A percentile compares a stretch with the other conserved stretches of the same genome.
phyloP scores from a whole-genome alignment of 35 echinoderm and acorn worm genomes.

The Apostichopus parvimensis region DNA sequence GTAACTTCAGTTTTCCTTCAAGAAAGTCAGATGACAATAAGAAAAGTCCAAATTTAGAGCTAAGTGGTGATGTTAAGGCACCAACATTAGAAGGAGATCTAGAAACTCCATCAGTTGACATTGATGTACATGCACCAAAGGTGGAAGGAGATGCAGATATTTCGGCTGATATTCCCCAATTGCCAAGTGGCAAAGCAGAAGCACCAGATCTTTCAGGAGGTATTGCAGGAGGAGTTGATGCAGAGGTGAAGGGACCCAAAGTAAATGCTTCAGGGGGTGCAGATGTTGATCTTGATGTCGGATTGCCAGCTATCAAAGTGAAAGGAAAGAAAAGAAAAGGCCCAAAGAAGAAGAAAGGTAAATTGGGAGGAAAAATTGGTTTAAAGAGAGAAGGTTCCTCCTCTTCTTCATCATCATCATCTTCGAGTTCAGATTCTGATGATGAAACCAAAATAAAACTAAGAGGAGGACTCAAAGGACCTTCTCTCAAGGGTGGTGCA shows the following conservation, averaged over 20 bases:
- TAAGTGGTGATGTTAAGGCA: constrained; percentile 20
- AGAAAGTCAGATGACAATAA: constrained; percentile 18
- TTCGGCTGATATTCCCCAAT: constrained; percentile 16
- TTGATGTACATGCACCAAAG: constrained; percentile 51
- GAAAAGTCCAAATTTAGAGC: neutral
- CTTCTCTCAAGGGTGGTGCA: constrained; percentile 30
- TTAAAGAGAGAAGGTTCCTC: constrained; percentile 11
- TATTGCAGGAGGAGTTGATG: constrained; percentile 44
- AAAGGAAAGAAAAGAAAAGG: constrained; percentile 34
- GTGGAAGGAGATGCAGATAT: constrained; percentile 42
- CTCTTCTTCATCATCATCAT: constrained; percentile 25
- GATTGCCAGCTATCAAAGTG: neutral
- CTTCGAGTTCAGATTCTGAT: constrained; percentile 22
- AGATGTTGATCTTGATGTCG: constrained; percentile 49
- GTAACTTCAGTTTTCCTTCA: constrained; percentile 41
- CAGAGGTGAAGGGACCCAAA: constrained; percentile 19
- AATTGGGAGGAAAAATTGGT: constrained; percentile 42
- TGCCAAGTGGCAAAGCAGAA: constrained; percentile 39
- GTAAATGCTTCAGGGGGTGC: neutral
- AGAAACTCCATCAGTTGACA: neutral
- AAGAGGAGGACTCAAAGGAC: constrained; percentile 1
- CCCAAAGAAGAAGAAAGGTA: constrained; percentile 28
- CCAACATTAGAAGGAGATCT: constrained; percentile 28
- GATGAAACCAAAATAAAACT: constrained; percentile 38
- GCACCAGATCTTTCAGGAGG: constrained; percentile 32